phyloP scores from a whole-genome alignment of 1,140 invertebrate genomes.

The Drosophila pseudoananassae region DNA sequence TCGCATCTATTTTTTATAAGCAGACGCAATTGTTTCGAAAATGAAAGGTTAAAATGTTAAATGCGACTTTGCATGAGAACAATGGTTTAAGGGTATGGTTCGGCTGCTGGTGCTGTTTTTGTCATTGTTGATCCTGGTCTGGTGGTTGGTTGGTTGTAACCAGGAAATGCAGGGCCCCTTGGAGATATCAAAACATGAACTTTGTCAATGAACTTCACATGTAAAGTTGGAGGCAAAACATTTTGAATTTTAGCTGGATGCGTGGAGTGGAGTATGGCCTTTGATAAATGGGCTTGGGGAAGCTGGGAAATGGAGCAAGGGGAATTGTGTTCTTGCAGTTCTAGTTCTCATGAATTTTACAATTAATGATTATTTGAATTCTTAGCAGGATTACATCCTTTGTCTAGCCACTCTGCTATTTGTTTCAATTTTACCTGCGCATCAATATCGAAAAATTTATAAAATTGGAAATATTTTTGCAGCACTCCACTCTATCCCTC shows the following conservation, averaged over 20 bases:
- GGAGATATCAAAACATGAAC: slow-evolving; percentile 64
- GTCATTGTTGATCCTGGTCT: slow-evolving; percentile 30
- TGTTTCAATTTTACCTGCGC: slow-evolving; percentile 20
- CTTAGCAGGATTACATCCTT: too few relatives aligned
- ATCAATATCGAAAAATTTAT: slow-evolving; percentile 26
- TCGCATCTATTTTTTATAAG: slow-evolving; percentile 80
- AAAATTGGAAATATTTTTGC: slow-evolving; percentile 47
- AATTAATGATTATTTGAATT: neutral
- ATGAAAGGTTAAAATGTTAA: slow-evolving; percentile 82
- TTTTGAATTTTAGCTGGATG: neutral
- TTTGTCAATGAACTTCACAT: slow-evolving; percentile 75
- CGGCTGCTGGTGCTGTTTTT: slow-evolving; percentile 1
- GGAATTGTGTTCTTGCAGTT: neutral
- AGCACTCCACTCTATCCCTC: neutral
- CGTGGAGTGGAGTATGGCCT: neutral
- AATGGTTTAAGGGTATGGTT: slow-evolving; percentile 47
- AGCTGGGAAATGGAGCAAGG: slow-evolving; percentile 21
- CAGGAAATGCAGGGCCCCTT: slow-evolving; percentile 72
- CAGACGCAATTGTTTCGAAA: slow-evolving; percentile 82
- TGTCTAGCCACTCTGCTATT: neutral
- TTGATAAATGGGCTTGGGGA: slow-evolving; percentile 44
- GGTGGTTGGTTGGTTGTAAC: slow-evolving; percentile 20
- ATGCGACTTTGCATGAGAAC: slow-evolving; percentile 73
- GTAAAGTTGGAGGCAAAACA: slow-evolving; percentile 23
- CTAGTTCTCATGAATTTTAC: neutral